Percentiles rank a stretch among this genome's conserved stretches.
Conservation (phyloP, 2,113 vertebrate species). For the Aplodontia rufa region DNA sequence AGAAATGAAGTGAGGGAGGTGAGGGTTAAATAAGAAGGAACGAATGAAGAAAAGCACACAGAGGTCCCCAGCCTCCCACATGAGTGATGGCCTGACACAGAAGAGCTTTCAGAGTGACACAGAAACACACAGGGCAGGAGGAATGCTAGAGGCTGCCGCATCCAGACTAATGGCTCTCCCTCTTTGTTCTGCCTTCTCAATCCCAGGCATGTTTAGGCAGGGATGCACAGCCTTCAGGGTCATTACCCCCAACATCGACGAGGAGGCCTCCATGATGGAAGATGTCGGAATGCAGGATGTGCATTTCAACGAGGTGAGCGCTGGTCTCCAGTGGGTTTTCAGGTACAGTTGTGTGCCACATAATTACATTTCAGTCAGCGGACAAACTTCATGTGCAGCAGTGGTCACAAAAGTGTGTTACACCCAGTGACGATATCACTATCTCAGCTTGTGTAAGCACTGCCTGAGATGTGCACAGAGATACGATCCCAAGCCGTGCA, state of each 20-base stretch:
- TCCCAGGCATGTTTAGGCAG: constrained; percentile 94
- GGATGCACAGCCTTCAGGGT: constrained; percentile 97
- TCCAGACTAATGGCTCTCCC: not conserved
- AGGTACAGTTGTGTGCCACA: fast-evolving
- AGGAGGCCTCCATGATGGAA: constrained; percentile 99
- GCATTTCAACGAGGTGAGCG: constrained; percentile 95
- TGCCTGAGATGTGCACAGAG: too few relatives aligned
- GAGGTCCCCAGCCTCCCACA: not conserved
- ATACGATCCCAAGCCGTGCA: not conserved
- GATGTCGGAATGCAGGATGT: constrained; percentile 99
- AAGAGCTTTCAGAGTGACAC: not conserved
- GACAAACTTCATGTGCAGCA: not conserved
- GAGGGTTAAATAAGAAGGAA: not conserved
- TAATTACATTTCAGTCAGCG: not conserved
- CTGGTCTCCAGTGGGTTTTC: fast-evolving
- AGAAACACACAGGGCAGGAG: not conserved
- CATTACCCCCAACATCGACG: constrained; percentile 98
- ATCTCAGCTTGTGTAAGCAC: too few relatives aligned
- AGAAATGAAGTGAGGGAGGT: not conserved
- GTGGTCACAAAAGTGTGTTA: too few relatives aligned
- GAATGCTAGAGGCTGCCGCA: not conserved
- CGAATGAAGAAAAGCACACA: not conserved
- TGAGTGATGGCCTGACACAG: not conserved
- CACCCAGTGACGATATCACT: not conserved
- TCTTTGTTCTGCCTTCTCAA: constrained; percentile 44